Evolutionary conservation across 2,113 vertebrate genomes (phyloP), one percentile per base, ranked within the genome.

Genomic region (Addax nasomaculatus): DNA sequence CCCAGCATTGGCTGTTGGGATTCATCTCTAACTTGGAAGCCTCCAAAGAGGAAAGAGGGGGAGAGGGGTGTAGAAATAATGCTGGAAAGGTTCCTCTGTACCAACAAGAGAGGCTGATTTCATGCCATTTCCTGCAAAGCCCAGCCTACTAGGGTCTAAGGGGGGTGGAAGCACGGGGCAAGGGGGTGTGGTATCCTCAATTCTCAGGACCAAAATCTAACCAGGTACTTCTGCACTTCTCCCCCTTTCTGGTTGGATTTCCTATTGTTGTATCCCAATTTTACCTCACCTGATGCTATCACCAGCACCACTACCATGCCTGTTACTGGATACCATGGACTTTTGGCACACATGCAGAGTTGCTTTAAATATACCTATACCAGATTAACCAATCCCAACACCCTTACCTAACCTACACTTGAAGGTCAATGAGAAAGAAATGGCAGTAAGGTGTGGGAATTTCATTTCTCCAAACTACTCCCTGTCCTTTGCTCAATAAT

Each of bases 101-200:
- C 73, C 97, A 64, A 95, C 94, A 97, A 88, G 96, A 98, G 70
- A 98, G 78, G 95, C 90, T 95, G 96, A 95, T 64, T 98, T 98
- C 96, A 97, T 98, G 96, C 96, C 97, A 98, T 96, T 96, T 98
- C 90, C 97, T 98, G 97, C 84, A 98, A 98, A 98, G 86, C 97
- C 96, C 97, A 94, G 94, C 33, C 94, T 98, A 96, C 86, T 58
- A 70, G 45, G 39, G 85, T 92, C 29, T 58, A 86, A 39, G 91
- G 93, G 78, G 23, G 30, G 95, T 84, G 67, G 76, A 98, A 92
- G 76, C 64, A 96, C 83, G 90, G 98, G 96, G 79, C 95, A 95
- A 96, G 81, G 95, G 85, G 86, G 53, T 86, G 53, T 94, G 79
- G 58, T 53, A 94, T 89, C 80, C 95, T 98, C 85, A 97, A 58